A percentile compares a stretch with the other conserved stretches of the same genome.
These are phyloP conservation scores for Lamproptera curius DNA, from an alignment of 2,888 invertebrate species.

Conservation along the genomic window DNA sequence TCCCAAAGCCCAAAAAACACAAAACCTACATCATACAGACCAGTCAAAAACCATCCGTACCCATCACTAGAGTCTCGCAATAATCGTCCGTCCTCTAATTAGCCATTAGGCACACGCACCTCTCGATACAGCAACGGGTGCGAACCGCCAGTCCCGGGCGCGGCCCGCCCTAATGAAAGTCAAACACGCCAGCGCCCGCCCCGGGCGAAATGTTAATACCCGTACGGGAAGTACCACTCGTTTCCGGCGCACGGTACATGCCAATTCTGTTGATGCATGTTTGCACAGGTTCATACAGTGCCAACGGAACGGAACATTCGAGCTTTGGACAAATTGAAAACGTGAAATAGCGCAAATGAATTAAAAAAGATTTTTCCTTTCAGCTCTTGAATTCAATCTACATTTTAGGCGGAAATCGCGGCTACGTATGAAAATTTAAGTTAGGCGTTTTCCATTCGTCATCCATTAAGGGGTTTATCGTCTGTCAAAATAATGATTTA, in stretches of 20 bases:
- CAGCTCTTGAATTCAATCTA: too few species aligned
- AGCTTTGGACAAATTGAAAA: constrained; percentile 9
- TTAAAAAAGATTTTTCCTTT: not conserved
- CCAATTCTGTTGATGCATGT: not conserved
- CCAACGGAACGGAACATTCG: constrained; percentile 30
- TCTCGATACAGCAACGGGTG: constrained; percentile 10
- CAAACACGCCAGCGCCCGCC: constrained; percentile 59
- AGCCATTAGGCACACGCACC: constrained; percentile 23
- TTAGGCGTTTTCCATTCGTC: too few species aligned
- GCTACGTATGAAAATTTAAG: too few species aligned
- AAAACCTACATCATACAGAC: too few species aligned
- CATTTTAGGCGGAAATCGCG: too few species aligned
- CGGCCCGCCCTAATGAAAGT: constrained; percentile 61
- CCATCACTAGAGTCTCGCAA: too few species aligned
- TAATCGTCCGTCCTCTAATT: constrained; percentile 18
- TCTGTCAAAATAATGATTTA: too few species aligned
- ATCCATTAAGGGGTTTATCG: too few species aligned
- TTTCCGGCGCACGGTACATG: not conserved
- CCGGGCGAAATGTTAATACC: constrained; percentile 32
- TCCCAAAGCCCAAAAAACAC: too few species aligned
- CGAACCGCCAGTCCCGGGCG: constrained; percentile 38
- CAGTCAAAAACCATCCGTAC: too few species aligned
- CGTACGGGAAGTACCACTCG: constrained; percentile 24
- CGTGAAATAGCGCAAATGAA: too few species aligned
- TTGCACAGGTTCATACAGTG: not conserved